Conservation (phyloP, 2,888 invertebrate species). For the Ceratothoa steindachneri region DNA sequence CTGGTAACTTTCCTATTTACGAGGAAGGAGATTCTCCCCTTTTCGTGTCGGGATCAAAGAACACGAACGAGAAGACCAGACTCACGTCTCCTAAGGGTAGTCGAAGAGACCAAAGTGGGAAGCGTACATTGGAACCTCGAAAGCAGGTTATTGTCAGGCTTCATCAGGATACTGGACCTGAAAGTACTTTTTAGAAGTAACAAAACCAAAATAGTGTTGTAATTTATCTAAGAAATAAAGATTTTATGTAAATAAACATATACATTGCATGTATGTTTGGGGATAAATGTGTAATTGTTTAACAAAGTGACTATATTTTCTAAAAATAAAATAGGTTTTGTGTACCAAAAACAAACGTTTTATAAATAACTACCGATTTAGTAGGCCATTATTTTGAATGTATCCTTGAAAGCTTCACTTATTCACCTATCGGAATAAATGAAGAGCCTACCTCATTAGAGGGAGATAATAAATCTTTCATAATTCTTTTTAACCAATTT, state of each 20-base stretch:
- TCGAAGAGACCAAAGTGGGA: background rate
- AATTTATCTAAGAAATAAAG: background rate
- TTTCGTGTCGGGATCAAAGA: constrained; percentile 19
- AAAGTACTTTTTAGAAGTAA: background rate
- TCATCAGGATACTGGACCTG: background rate
- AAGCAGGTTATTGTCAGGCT: background rate
- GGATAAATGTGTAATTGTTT: no score
- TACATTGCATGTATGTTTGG: background rate
- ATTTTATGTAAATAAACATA: background rate
- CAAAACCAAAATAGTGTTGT: background rate
- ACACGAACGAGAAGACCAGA: constrained; percentile 20
- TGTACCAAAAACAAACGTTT: no score
- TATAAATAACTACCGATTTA: no score
- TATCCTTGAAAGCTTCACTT: no score
- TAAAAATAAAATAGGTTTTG: no score
- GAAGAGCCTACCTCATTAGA: no score
- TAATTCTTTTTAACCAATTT: no score
- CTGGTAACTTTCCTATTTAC: no score
- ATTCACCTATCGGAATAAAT: no score
- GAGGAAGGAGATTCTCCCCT: constrained; percentile 22
- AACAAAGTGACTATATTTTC: no score
- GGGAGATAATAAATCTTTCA: no score
- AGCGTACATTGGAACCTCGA: background rate
- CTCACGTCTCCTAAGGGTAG: constrained; percentile 11
- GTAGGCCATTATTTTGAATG: no score